Conservation (phyloP, 2,797 vertebrate genomes). For the Falco rusticolus region DNA sequence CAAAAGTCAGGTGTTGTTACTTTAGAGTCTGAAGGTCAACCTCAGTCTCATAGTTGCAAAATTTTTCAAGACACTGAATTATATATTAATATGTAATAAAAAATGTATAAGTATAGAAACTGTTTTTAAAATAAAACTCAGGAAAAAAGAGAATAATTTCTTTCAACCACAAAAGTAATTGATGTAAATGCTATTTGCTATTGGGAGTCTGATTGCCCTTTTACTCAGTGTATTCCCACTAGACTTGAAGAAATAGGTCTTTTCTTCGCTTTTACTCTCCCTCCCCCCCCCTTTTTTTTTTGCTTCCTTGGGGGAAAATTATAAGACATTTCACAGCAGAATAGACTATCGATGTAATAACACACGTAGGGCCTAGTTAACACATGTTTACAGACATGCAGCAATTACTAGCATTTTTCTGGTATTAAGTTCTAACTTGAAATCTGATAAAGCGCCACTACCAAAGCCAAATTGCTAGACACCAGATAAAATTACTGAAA, state of each 20-base stretch:
- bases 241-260: neutral
- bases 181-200: neutral
- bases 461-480: neutral
- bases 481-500: neutral
- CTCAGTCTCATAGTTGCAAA: neutral
- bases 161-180: neutral
- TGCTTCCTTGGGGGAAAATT: neutral
- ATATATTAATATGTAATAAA: neutral
- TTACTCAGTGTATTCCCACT: neutral
- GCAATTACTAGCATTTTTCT: conserved; percentile 10
- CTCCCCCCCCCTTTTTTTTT: neutral
- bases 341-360: neutral
- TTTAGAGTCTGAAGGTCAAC: neutral
- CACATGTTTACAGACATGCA: neutral
- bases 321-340: neutral
- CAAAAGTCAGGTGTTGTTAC: neutral
- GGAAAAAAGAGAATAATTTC: neutral
- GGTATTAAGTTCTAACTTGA: neutral
- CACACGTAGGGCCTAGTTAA: neutral
- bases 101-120: neutral
- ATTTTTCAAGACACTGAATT: neutral
- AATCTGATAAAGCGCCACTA: neutral
- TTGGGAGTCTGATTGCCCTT: neutral
- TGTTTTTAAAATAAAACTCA: neutral
- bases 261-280: neutral